Base-by-base conservation (phyloP, 92 coral and sea anemone genomes). In the Meandrina meandrites region DNA sequence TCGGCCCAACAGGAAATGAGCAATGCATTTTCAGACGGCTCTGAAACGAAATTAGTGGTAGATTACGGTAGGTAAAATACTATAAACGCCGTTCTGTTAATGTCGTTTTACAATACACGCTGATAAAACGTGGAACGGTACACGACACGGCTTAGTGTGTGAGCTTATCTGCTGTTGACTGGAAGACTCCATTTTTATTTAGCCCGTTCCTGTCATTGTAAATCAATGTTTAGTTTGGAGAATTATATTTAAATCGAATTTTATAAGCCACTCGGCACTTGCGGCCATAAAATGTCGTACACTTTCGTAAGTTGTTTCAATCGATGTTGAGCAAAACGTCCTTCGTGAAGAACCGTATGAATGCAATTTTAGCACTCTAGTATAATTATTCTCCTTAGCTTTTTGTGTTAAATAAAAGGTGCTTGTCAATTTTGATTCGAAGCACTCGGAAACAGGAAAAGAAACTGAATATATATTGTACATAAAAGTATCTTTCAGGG, bases 61-160 rank as follows among this genome's bases (percentile, higher is more conserved):
- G 62, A 85, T 31, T 54, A 48, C 18, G 88, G 88, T 85, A 64
- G 13, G 82, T 60, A 36, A 77, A 56, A 32, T 83, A 18, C 45
- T 48, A 28, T 14, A 50, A 1, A 9, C 5, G 17, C 50, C 24
- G 37, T 35, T 71, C 14, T 30, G 22, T 71, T 71, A 62, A 70
- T 45, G 78, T 28, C 68, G 32, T 70, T 82, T 53, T 47, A 21
- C 12, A 30, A 16, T 7, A 21, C 4, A 19, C 16, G 75, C 1
- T 60, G 53, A 13, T 5, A 36, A 36, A 60, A 80, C 50, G 62
- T 48, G 37, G 37, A 28, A 3, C 16, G 15, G 8, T 22, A 75
- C 51, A 19, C 28, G 24, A 9, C n/a, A 27, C 34, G 28, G 32
- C 71, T 7, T 60, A n/a, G n/a, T n/a, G n/a, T n/a, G n/a, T n/a